phyloP scores from a whole-genome alignment of 2,797 vertebrate genomes.

The Octomys mimax region DNA sequence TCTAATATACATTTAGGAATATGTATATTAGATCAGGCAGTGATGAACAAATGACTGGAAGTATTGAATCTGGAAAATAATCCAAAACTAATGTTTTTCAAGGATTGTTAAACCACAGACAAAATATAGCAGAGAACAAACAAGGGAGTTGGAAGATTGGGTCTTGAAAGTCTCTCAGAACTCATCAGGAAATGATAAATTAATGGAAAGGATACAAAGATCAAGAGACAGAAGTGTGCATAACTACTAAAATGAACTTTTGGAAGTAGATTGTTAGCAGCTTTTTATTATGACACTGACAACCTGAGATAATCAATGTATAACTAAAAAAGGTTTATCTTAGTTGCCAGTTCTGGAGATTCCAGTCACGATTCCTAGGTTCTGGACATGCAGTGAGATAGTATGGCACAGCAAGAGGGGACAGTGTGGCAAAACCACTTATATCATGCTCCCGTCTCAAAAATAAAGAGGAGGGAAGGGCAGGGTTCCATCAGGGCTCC shows the following conservation, averaged over 20 bases:
- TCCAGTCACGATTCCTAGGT: neutral
- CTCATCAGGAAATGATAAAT: neutral
- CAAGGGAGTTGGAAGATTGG: neutral
- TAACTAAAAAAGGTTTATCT: neutral
- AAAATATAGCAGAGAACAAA: neutral
- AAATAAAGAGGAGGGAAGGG: neutral
- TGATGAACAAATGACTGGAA: neutral
- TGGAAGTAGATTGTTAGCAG: neutral
- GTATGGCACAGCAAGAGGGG: neutral
- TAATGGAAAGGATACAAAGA: neutral
- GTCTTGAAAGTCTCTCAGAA: neutral
- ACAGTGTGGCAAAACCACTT: neutral
- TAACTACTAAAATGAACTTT: neutral
- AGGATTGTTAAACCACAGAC: neutral
- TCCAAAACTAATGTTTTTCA: neutral
- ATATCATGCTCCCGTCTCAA: neutral
- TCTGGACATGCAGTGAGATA: neutral
- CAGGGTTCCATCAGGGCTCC: neutral
- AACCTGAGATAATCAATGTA: neutral
- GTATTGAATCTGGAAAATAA: neutral
- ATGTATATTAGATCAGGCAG: too few species aligned
- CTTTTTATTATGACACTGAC: neutral
- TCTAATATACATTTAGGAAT: too few species aligned
- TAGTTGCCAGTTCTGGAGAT: neutral
- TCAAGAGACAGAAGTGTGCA: neutral